phyloP scores from a whole-genome alignment of 2,113 vertebrate species.

The Notarius lentiginosus region DNA sequence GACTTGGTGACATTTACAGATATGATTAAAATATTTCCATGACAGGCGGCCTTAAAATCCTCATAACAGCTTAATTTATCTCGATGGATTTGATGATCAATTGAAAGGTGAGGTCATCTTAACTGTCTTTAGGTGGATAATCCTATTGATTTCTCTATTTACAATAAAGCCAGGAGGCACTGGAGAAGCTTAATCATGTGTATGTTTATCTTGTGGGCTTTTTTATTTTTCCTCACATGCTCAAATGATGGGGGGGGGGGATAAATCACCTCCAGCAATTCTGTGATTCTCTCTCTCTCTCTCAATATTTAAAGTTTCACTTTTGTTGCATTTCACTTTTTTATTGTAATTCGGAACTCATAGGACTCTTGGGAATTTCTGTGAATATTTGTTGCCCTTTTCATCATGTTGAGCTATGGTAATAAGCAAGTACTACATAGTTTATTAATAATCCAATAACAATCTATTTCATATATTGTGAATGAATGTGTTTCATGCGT shows the following conservation, averaged over 20 bases:
- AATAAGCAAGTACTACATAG: background rate
- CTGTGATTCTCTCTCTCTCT: background rate
- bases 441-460: background rate
- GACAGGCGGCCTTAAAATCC: slow-evolving; percentile 36
- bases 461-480: background rate
- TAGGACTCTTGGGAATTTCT: background rate
- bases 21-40: slow-evolving; percentile 45
- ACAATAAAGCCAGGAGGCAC: slow-evolving; percentile 26
- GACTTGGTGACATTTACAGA: slow-evolving; percentile 46
- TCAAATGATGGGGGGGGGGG: background rate
- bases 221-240: background rate
- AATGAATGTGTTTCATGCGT: background rate
- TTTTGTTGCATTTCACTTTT: background rate
- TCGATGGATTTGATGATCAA: slow-evolving; percentile 36
- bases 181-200: slow-evolving; percentile 7
- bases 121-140: slow-evolving; percentile 45
- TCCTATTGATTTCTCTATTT: slow-evolving; percentile 55
- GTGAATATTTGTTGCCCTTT: background rate
- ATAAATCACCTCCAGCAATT: background rate
- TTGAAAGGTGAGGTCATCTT: slow-evolving; percentile 55
- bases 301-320: background rate
- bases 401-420: background rate
- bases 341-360: background rate
- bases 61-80: slow-evolving; percentile 44
- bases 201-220: background rate